A percentile compares a stretch with the other conserved stretches of the same genome.
Evolutionary conservation across 2,888 invertebrate genomes (phyloP).

Genomic region (Machimus atricapillus): DNA sequence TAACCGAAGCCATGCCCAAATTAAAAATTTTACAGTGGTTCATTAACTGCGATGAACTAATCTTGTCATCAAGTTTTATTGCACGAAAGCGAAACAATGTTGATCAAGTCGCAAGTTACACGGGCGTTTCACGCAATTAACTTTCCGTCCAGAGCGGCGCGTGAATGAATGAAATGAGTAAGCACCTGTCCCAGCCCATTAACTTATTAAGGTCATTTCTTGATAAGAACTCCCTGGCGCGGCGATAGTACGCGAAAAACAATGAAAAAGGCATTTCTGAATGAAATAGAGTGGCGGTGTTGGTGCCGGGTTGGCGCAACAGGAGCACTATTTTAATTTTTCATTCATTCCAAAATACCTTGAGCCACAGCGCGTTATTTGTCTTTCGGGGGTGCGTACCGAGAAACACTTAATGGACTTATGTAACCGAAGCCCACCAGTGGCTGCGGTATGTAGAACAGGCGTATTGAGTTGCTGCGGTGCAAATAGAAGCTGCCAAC

Average conservation of each 20-base stretch:
- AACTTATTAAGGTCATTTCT: slow-evolving; percentile 16
- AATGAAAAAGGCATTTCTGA: not conserved
- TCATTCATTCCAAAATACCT: not conserved
- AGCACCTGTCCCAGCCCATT: slow-evolving; percentile 19
- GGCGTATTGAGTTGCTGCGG: not conserved
- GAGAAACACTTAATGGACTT: not conserved
- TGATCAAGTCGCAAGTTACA: not conserved
- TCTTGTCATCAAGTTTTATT: not conserved
- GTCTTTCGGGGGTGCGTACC: not conserved
- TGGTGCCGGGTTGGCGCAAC: not conserved
- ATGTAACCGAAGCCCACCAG: not conserved
- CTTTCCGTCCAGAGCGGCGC: not conserved
- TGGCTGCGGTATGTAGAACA: not conserved
- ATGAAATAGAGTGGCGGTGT: not conserved
- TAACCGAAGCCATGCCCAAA: not conserved
- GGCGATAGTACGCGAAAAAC: not conserved
- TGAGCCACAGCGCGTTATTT: not conserved
- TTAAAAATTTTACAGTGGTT: not conserved
- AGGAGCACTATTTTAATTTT: not conserved
- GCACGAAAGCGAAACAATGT: not conserved
- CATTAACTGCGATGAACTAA: not conserved
- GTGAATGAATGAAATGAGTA: slow-evolving; percentile 15
- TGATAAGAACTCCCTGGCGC: not conserved
- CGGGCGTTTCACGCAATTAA: slow-evolving; percentile 1
- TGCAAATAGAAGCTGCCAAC: not conserved